Conservation (phyloP, 2,888 invertebrate species). For the Orgyia antiqua region DNA sequence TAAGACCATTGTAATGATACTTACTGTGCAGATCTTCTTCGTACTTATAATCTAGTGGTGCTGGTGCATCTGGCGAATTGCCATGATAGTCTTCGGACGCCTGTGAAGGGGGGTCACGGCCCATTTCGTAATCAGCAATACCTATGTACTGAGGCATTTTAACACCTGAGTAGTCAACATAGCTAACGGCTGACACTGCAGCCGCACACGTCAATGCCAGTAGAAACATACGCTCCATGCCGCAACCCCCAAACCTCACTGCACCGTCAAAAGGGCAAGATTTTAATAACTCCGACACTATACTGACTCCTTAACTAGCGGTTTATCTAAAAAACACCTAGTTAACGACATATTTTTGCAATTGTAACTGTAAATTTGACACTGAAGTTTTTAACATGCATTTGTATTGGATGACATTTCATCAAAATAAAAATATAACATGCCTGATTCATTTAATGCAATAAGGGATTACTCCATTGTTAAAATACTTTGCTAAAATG, state of each 20-base stretch:
- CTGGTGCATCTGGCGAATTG: conserved; percentile 43
- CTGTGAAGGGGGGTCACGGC: conserved; percentile 17
- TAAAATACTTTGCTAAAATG: too few species aligned
- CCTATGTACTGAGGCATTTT: conserved; percentile 55
- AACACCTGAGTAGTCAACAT: conserved; percentile 49
- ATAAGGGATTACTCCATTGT: too few species aligned
- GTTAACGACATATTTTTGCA: conserved; percentile 46
- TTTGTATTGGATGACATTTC: conserved; percentile 16
- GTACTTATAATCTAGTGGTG: conserved; percentile 54
- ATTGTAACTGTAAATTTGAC: conserved; percentile 63
- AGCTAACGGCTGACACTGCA: conserved; percentile 32
- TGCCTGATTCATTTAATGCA: conserved; percentile 18
- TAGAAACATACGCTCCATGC: conserved; percentile 21
- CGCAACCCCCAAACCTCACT: conserved; percentile 7
- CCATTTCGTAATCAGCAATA: conserved; percentile 36
- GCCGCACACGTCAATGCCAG: conserved; percentile 33
- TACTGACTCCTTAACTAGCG: conserved; percentile 14
- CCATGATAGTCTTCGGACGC: conserved; percentile 43
- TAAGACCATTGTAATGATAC: background rate
- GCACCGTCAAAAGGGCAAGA: conserved; percentile 7
- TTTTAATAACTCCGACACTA: conserved; percentile 7
- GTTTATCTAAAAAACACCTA: conserved; percentile 23
- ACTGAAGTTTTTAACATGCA: conserved; percentile 26
- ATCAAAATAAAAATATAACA: conserved; percentile 2
- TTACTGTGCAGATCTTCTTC: conserved; percentile 41